Base-by-base conservation (phyloP, 2,113 vertebrate species). In the Neolamprologus longior region DNA sequence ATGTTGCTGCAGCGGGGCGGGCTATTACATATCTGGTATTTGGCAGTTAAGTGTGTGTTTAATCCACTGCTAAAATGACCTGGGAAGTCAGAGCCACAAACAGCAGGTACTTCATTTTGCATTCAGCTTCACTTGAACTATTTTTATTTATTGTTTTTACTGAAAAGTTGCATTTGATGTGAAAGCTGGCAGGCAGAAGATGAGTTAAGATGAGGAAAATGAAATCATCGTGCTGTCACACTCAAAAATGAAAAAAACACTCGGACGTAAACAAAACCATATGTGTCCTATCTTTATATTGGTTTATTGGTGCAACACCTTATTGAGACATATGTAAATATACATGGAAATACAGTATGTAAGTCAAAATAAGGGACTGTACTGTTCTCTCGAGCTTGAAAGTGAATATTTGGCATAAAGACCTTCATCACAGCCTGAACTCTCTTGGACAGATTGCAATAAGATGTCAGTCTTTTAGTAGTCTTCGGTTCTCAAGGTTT, bases 21-120 rank as follows among this genome's bases (percentile, higher is more conserved):
- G 78, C 71, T 84, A 66, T 84, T 92, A 63, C 50, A 87, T 78
- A 50, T 68, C 42, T 81, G 71, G 9, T 78, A 73, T 47, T 21
- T 73, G 35, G 35, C 12, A 28, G 63, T 68, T 83, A 40, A 61
- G 15, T n/a, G 19, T 55, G 42, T 37, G 50, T 86, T 82, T 73
- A 84, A 63, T 54, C 19, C 17, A 28, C n/a, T 80, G 45, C 45
- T 40, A 68, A 55, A 66, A 26, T 10, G 5, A 85, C 17, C 47
- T 7, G 2, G 52, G 35, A 81, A 53, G 58, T 0, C 71, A 78
- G 24, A 50, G 66, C 8, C 53, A 26, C 66, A 45, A 28, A 45
- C 21, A 54, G 58, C 4, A 1, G 13, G 40, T 5, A 13, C 19
- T 45, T n/a, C 13, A 26, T 83, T 33, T 17, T 31, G 50, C 7